phyloP scores from a whole-genome alignment of 2,888 invertebrate genomes.

The Lithophane leautieri region DNA sequence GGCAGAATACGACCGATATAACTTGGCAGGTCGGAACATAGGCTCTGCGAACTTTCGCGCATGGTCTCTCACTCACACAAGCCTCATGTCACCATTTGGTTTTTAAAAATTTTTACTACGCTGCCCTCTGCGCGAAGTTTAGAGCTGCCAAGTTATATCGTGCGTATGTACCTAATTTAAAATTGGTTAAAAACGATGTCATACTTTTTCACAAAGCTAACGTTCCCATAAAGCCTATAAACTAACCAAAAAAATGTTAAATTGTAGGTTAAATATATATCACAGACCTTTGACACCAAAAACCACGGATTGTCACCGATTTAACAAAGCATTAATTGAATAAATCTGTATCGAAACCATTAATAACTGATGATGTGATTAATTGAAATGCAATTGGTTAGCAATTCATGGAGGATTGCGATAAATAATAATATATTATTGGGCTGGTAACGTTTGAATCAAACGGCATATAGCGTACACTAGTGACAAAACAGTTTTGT shows the following conservation, averaged over 20 bases:
- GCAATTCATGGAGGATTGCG: conserved; percentile 4
- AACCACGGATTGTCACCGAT: conserved; percentile 13
- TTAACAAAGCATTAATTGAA: conserved; percentile 13
- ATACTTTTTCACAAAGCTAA: neutral
- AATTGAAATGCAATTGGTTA: conserved; percentile 31
- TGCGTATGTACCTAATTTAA: too few relatives aligned
- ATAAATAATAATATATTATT: conserved; percentile 6
- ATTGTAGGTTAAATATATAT: neutral
- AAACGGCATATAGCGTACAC: neutral
- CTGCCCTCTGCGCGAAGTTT: too few relatives aligned
- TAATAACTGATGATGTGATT: conserved; percentile 23
- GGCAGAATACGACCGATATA: too few relatives aligned
- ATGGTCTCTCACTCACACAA: too few relatives aligned
- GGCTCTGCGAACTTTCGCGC: too few relatives aligned
- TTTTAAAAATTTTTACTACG: too few relatives aligned
- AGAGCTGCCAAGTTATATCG: too few relatives aligned
- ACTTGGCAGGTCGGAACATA: too few relatives aligned
- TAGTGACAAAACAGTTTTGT: neutral
- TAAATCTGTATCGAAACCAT: conserved; percentile 11
- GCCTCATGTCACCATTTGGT: too few relatives aligned
- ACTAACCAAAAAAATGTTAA: neutral
- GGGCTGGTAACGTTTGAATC: neutral
- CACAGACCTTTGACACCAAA: neutral
- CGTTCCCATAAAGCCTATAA: neutral
- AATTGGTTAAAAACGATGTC: too few relatives aligned